A percentile compares a stretch with the other conserved stretches of the same genome.
phyloP scores from a whole-genome alignment of 2,888 invertebrate species.

The Chalcosyrphus nemorum region DNA sequence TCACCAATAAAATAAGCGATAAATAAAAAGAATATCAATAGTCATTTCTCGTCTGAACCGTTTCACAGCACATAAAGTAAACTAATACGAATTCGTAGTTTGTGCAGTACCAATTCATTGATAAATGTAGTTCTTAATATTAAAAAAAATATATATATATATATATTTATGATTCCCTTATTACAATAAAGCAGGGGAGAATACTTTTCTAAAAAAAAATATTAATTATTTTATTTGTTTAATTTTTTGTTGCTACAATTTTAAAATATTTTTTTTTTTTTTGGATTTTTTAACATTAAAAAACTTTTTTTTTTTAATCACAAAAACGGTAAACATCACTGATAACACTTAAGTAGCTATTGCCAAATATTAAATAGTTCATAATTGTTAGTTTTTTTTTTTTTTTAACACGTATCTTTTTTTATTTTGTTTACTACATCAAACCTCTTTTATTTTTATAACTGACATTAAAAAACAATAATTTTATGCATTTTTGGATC shows the following conservation, averaged over 20 bases:
- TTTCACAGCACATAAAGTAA: constrained; percentile 55
- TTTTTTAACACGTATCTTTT: constrained; percentile 47
- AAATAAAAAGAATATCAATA: background rate
- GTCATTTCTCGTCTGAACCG: constrained; percentile 47
- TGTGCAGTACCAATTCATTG: constrained; percentile 59
- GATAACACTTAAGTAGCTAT: constrained; percentile 73
- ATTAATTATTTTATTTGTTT: constrained; percentile 10
- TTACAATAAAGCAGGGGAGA: constrained; percentile 62
- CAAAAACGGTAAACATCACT: constrained; percentile 73
- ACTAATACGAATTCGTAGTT: constrained; percentile 49
- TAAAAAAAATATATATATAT: no score
- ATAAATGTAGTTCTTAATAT: constrained; percentile 29
- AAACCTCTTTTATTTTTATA: constrained; percentile 6
- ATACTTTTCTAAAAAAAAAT: constrained; percentile 50
- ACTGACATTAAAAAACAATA: constrained; percentile 25
- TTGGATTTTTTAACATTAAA: constrained; percentile 58
- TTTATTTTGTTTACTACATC: constrained; percentile 32
- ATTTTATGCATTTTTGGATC: background rate
- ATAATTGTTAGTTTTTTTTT: constrained; percentile 39
- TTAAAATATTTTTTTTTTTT: constrained; percentile 47
- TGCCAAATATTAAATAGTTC: constrained; percentile 70
- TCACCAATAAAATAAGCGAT: constrained; percentile 14
- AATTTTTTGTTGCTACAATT: constrained; percentile 48
- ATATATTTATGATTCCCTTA: constrained; percentile 35
- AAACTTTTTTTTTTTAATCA: constrained; percentile 60